Evolutionary conservation across 2,888 invertebrate genomes (phyloP), one percentile per base, ranked within the genome.

Genomic region (Ligdia adustata): DNA sequence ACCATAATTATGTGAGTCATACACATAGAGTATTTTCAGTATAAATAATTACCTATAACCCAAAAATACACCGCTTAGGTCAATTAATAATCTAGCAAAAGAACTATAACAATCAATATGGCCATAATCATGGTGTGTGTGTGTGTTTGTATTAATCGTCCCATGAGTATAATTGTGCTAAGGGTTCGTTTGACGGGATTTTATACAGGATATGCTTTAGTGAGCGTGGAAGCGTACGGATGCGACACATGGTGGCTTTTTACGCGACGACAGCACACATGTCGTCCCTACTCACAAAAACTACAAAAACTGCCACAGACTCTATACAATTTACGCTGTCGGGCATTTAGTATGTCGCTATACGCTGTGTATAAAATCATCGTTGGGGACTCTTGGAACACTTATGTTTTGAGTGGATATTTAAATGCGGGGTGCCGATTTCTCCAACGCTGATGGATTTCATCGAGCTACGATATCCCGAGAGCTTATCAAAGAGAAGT

Each of bases 171-270:
- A n/a, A n/a, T n/a, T n/a, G n/a, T n/a, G n/a, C n/a, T n/a, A n/a
- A n/a, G 46, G 61, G 48, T 38, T 50, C 47, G 52, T 50, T 57
- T 56, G 57, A 60, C 62, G 26, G 59, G 67, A 60, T 66, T 70
- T 57, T 52, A 56, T 60, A 62, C 73, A 76, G 77, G 78, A 77
- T 75, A 72, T 64, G 61, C 52, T 52, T 50, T 58, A 47, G 58
- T 49, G 56, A 51, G 62, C 56, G 60, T 53, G 60, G 57, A 58
- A 54, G 45, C 38, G 51, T 35, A 41, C 38, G 33, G 28, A 24
- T 55, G 55, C 61, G 56, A 68, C 78, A 79, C 73, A 77, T 79
- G 79, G 69, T 66, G 52, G 62, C 64, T 72, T 75, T 76, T 75
- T 76, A 68, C 57, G 58, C 55, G 59, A 46, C 60, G 38, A 57